phyloP scores from a whole-genome alignment of 2,888 invertebrate species.

The Netelia virgata region DNA sequence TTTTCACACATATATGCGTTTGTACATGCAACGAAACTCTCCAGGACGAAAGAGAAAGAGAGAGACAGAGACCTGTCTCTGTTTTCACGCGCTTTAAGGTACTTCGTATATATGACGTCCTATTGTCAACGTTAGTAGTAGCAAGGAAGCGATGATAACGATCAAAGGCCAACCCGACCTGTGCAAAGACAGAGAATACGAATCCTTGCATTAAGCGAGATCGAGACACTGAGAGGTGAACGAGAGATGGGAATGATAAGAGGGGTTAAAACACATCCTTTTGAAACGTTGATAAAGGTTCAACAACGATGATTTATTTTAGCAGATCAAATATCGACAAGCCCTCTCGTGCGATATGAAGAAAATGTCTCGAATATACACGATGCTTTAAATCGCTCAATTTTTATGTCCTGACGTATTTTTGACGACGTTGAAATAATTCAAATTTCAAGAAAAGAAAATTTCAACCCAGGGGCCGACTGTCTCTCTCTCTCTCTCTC shows the following conservation, averaged over 20 bases:
- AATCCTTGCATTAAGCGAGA: conserved; percentile 23
- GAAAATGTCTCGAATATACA: conserved; percentile 31
- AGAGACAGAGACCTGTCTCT: neutral
- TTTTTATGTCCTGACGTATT: too few species aligned
- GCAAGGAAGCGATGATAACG: conserved; percentile 51
- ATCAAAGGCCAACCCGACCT: conserved; percentile 37
- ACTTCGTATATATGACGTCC: conserved; percentile 5
- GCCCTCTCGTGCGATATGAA: neutral
- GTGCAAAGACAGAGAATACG: conserved; percentile 22
- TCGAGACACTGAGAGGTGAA: neutral
- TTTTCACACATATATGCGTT: neutral
- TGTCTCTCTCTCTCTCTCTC: too few species aligned
- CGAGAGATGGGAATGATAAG: conserved; percentile 14
- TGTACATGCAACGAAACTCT: neutral
- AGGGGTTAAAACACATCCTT: neutral
- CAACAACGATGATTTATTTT: conserved; percentile 24
- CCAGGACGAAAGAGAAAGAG: too few species aligned
- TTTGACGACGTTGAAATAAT: conserved; percentile 19
- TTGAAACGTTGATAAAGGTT: conserved; percentile 9
- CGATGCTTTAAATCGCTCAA: too few species aligned
- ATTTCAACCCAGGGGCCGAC: conserved; percentile 30
- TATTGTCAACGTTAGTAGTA: conserved; percentile 47
- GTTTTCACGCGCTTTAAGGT: neutral
- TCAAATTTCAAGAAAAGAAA: conserved; percentile 37
- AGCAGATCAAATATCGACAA: conserved; percentile 17